These are phyloP conservation scores for Reticulitermes speratus DNA, from an alignment of 1,140 invertebrate genomes.

Conservation along the genomic window DNA sequence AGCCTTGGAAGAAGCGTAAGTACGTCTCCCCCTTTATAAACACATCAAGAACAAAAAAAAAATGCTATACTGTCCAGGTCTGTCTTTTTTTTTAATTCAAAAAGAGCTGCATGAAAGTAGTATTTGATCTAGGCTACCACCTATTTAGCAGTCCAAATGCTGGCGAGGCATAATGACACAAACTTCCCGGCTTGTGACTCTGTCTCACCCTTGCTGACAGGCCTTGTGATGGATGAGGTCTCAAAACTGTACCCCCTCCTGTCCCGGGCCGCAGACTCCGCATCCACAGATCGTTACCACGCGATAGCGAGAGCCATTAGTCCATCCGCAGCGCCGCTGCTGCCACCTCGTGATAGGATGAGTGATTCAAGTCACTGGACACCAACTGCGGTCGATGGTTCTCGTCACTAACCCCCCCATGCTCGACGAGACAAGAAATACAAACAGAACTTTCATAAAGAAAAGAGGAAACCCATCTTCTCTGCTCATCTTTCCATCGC, in stretches of 20 bases:
- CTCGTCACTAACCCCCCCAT: not conserved
- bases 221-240: constrained; percentile 20
- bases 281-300: constrained; percentile 6
- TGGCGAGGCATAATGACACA: constrained; percentile 16
- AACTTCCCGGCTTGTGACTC: not conserved
- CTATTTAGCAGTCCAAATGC: constrained; percentile 25
- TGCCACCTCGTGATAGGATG: constrained; percentile 1
- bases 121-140: constrained; percentile 7
- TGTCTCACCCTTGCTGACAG: constrained; percentile 22
- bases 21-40: too few species aligned
- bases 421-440: not conserved
- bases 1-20: too few species aligned
- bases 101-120: too few species aligned
- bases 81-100: too few species aligned
- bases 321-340: not conserved
- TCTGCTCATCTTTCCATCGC: too few species aligned
- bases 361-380: constrained; percentile 4
- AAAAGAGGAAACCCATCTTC: too few species aligned
- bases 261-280: not conserved
- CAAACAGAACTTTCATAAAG: too few species aligned
- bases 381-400: not conserved
- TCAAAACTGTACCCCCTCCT: not conserved
- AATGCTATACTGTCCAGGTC: too few species aligned
- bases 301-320: constrained; percentile 23
- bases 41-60: too few species aligned